Conservation (phyloP, 1,140 invertebrate species). For the Ephestia elutella region DNA sequence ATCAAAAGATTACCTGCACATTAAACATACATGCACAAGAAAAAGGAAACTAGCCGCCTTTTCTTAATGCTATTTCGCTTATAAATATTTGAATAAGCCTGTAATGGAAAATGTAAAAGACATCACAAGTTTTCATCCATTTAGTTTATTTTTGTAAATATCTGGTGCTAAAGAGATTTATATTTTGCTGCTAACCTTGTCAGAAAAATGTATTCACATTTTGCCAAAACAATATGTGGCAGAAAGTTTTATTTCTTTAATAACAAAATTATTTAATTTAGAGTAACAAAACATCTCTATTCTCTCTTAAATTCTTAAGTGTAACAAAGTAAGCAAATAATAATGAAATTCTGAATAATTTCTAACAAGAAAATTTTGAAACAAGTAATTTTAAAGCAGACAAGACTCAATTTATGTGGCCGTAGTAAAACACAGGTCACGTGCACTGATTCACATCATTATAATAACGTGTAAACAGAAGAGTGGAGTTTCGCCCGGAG, state of each 20-base stretch:
- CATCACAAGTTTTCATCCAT: slow-evolving; percentile 16
- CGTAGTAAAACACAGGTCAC: slow-evolving; percentile 10
- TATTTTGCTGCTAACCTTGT: neutral
- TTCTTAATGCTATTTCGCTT: slow-evolving; percentile 61
- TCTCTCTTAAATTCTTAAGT: neutral
- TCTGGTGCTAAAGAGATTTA: slow-evolving; percentile 1
- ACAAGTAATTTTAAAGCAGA: neutral
- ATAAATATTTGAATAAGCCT: slow-evolving; percentile 60
- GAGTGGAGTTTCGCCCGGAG: slow-evolving; percentile 8
- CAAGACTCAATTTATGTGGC: neutral
- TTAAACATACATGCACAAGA: slow-evolving; percentile 61
- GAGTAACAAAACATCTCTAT: neutral
- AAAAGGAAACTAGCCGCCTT: slow-evolving; percentile 40
- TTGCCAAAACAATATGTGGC: neutral
- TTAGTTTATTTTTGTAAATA: neutral
- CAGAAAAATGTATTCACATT: neutral
- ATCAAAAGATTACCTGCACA: slow-evolving; percentile 57
- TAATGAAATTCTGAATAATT: neutral
- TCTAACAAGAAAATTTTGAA: slow-evolving; percentile 4
- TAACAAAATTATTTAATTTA: neutral
- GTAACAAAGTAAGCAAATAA: neutral
- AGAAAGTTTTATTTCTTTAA: neutral
- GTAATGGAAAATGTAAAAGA: slow-evolving; percentile 61
- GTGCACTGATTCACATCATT: slow-evolving; percentile 26
- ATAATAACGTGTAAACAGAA: slow-evolving; percentile 24